These are phyloP conservation scores for Propsilocerus akamusi DNA, from an alignment of 1,140 invertebrate species.

Conservation along the genomic window DNA sequence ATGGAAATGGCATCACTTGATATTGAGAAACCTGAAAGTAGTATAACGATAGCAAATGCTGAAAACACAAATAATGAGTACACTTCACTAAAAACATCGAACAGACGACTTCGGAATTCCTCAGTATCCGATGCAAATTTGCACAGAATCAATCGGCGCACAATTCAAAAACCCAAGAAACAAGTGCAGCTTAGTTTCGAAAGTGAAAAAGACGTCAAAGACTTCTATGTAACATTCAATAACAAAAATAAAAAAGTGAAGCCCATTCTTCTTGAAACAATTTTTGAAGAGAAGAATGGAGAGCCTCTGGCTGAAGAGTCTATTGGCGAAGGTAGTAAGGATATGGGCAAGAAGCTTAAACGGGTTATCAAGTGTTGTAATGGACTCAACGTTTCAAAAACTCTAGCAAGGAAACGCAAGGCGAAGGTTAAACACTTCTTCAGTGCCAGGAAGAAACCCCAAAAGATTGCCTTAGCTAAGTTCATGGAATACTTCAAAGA, in stretches of 20 bases:
- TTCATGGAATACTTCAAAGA: not conserved
- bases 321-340: not conserved
- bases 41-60: too few relatives aligned
- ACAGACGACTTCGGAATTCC: too few relatives aligned
- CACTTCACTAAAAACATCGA: too few relatives aligned
- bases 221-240: not conserved
- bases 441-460: not conserved
- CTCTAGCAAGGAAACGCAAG: not conserved
- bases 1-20: too few relatives aligned
- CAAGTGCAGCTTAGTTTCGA: too few relatives aligned
- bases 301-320: too few relatives aligned
- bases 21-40: too few relatives aligned
- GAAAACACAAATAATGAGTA: too few relatives aligned
- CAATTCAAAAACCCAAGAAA: too few relatives aligned
- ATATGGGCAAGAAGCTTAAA: not conserved
- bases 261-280: not conserved
- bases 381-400: not conserved
- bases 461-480: not conserved
- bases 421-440: not conserved
- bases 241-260: not conserved
- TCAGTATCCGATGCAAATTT: too few relatives aligned
- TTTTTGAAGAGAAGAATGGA: not conserved
- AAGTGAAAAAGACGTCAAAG: not conserved
- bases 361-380: not conserved
- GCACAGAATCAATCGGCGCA: too few relatives aligned